Evolutionary conservation across 2,888 invertebrate genomes (phyloP), one percentile per base, ranked within the genome.

Genomic region (Mesoligia furuncula): DNA sequence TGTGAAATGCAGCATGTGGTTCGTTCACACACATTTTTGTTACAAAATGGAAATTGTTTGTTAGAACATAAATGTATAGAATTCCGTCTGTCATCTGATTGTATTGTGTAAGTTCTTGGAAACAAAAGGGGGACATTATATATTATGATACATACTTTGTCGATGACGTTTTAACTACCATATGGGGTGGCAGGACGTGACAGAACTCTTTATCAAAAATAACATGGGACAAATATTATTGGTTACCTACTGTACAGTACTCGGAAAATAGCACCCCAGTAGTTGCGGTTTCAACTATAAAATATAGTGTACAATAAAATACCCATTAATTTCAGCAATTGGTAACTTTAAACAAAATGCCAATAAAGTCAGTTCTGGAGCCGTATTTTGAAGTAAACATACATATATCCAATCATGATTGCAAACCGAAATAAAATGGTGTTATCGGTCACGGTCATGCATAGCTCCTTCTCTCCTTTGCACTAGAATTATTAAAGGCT

Each of bases 51-150:
- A 70, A 59, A 64, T 57, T 36, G 36, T 68, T 64, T 73, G 17
- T 77, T 71, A 73, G 15, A 51, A 66, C 9, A 20, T 54, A 24
- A 65, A 54, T 73, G 69, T 54, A 70, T 67, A 51, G 57, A 8
- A 66, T 73, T 73, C 2, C 1, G n/a, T 24, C 6, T 71, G 36
- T 27, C 39, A 42, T 72, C 20, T 64, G 67, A 54, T 66, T 66
- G 66, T 71, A 78, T 83, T 83, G 68, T 83, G 42, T 45, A 6
- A 51, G 42, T 79, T 73, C 75, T 70, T 75, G n/a, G 69, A 66
- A 83, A 75, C 48, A 69, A 65, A 75, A 51, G 27, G 27, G 27
- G 45, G 5, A 42, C 59, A 7, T n/a, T 36, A n/a, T 20, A n/a
- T 20, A 45, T 5, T 3, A 61, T 79, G 79, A 75, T 61, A 79